These are phyloP conservation scores for Austrofundulus limnaeus DNA, from an alignment of 2,113 vertebrate genomes.

Conservation along the genomic window DNA sequence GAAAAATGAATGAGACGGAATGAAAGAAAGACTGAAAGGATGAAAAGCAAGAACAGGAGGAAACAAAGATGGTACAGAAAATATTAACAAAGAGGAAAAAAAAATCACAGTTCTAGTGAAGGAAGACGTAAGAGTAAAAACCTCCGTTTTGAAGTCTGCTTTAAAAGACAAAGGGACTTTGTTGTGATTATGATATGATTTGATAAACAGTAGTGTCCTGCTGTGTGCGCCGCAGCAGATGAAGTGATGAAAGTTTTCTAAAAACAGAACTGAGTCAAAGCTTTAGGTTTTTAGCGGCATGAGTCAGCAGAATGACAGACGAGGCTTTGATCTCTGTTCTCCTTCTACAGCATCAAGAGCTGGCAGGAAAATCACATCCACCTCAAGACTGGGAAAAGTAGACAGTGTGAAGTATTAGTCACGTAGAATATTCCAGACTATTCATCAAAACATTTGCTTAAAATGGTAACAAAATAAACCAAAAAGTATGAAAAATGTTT, in stretches of 20 bases:
- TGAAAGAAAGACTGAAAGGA: too few species aligned
- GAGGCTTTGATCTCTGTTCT: conserved; percentile 51
- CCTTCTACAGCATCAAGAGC: not conserved
- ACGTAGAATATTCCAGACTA: not conserved
- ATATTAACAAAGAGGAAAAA: conserved; percentile 8
- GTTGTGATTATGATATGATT: conserved; percentile 56
- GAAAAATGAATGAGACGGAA: conserved; percentile 21
- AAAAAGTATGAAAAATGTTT: not conserved
- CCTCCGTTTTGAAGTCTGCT: conserved; percentile 55
- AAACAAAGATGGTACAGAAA: conserved; percentile 19
- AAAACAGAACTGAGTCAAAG: conserved; percentile 55
- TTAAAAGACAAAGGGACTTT: conserved; percentile 39
- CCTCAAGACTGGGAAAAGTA: not conserved
- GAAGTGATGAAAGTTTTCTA: conserved; percentile 61
- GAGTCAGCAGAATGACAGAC: conserved; percentile 44
- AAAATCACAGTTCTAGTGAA: conserved; percentile 21
- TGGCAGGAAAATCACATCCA: not conserved
- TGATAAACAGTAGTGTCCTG: conserved; percentile 41
- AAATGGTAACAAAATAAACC: not conserved
- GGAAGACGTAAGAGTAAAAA: conserved; percentile 9
- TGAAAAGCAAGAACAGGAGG: conserved; percentile 16
- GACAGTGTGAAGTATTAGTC: not conserved
- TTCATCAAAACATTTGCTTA: too few species aligned
- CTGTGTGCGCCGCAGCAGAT: conserved; percentile 25
- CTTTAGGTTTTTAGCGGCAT: conserved; percentile 32